Conservation (phyloP, 1,140 invertebrate genomes). For the Nixonia krombeini region DNA sequence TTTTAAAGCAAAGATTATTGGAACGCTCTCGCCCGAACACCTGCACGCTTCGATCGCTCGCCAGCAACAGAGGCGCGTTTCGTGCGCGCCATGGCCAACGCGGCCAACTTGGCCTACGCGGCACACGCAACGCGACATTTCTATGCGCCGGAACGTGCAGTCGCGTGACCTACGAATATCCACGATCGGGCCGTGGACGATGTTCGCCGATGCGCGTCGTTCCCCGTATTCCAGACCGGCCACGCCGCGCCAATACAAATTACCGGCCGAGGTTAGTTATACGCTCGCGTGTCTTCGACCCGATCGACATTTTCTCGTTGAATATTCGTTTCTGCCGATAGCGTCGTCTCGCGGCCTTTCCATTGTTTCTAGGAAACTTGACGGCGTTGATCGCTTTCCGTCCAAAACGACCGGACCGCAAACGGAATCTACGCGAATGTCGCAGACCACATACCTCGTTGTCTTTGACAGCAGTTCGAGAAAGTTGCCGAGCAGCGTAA, state of each 20-base stretch:
- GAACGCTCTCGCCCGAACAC: slow-evolving; percentile 25
- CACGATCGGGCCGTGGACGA: slow-evolving; percentile 6
- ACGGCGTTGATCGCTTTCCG: too few relatives aligned
- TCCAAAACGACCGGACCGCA: too few relatives aligned
- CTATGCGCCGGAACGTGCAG: slow-evolving; percentile 2
- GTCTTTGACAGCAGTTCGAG: too few relatives aligned
- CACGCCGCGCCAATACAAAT: slow-evolving; percentile 22
- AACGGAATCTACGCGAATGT: too few relatives aligned
- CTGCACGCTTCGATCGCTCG: slow-evolving; percentile 16
- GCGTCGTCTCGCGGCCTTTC: too few relatives aligned
- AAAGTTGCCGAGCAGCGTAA: too few relatives aligned
- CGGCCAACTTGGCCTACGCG: too few relatives aligned
- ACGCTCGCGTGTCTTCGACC: slow-evolving; percentile 13
- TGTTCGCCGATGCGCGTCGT: slow-evolving; percentile 8
- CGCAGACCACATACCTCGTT: too few relatives aligned
- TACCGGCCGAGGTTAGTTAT: slow-evolving; percentile 16
- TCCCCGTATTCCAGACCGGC: slow-evolving; percentile 6
- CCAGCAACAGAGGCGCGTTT: too few relatives aligned
- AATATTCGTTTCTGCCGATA: not conserved
- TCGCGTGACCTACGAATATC: slow-evolving; percentile 12
- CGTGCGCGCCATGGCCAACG: slow-evolving; percentile 4
- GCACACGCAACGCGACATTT: not conserved
- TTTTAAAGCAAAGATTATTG: slow-evolving; percentile 36
- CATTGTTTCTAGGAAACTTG: too few relatives aligned
- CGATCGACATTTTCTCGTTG: slow-evolving; percentile 2